Conservation (phyloP, 2,888 invertebrate species). For the Andrena marginata region DNA sequence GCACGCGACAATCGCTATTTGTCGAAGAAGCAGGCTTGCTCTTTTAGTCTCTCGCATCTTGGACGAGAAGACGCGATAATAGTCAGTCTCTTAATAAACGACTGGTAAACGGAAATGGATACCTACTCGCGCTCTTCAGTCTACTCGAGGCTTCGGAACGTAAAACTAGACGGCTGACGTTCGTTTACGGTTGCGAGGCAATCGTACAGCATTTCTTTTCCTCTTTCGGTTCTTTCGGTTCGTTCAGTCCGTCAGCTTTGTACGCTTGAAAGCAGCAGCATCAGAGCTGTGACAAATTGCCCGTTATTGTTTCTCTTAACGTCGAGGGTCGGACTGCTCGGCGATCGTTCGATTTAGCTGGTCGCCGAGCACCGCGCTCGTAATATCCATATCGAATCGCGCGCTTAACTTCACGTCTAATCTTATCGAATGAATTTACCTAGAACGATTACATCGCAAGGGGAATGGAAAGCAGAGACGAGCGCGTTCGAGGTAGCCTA, state of each 20-base stretch:
- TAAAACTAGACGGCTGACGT: no score
- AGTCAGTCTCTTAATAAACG: neutral
- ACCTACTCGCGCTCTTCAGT: neutral
- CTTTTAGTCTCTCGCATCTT: neutral
- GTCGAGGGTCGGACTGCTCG: neutral
- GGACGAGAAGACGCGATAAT: neutral
- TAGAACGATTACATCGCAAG: conserved; percentile 14
- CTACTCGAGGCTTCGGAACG: neutral
- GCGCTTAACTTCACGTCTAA: neutral
- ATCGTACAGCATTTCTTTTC: neutral
- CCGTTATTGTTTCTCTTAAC: neutral
- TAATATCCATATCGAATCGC: neutral
- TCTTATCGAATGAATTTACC: conserved; percentile 13
- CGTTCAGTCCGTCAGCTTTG: neutral
- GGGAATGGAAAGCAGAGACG: neutral
- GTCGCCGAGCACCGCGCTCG: neutral
- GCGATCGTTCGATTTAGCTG: neutral
- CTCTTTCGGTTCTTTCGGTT: neutral
- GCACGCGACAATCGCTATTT: neutral
- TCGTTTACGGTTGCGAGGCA: no score
- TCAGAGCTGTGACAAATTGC: neutral
- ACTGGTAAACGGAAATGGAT: neutral
- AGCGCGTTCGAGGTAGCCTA: conserved; percentile 6
- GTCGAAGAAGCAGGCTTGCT: neutral
- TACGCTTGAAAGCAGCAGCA: neutral